Base-by-base conservation (phyloP, 2,888 invertebrate genomes). In the Atrina japonica region DNA sequence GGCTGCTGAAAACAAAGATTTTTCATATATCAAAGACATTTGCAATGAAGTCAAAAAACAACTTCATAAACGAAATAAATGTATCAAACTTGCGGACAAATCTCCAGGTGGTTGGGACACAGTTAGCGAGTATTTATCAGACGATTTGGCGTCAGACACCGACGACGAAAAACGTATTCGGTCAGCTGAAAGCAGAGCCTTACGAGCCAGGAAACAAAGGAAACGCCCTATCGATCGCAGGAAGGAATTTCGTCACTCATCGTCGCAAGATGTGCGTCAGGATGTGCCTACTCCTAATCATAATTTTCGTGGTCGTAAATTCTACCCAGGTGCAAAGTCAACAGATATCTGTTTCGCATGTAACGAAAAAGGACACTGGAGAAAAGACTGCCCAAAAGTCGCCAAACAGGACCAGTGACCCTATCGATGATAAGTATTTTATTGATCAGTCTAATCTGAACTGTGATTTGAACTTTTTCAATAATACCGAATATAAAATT, bases 381-480 rank as follows among this genome's bases (percentile, higher is more conserved):
- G 66, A 41, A 23, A 27, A 5, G 47, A 40, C 40, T 49, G 21
- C 18, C 18, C 55, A 3, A 11, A 30, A n/a, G 25, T 47, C 45
- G 43, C 21, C 25, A 43, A 25, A 49, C 29, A 47, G 16, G 7
- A 35, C 58, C 25, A 55, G 41, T 29, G 35, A 56, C 3, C 18
- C 30, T 6, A 25, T 50, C 6, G 41, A 50, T 59, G 66, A 66
- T 66, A 50, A 66, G 66, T 66, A 66, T 56, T 66, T 27, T 40
- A 47, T 27, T 47, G 21, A 35, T 63, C 25, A 35, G 11, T 35
- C 35, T 35, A 35, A 35, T 11, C 11, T 29, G 23, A 18, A 16
- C 30, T 35, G n/a, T 45, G 25, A 53, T 23, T 18, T 23, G 18
- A 11, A 53, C 25, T 49, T 18, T 35, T 18, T 2, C 25, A 35